Conservation (phyloP, 2,113 vertebrate genomes). For the Trochalopteron elliotii region DNA sequence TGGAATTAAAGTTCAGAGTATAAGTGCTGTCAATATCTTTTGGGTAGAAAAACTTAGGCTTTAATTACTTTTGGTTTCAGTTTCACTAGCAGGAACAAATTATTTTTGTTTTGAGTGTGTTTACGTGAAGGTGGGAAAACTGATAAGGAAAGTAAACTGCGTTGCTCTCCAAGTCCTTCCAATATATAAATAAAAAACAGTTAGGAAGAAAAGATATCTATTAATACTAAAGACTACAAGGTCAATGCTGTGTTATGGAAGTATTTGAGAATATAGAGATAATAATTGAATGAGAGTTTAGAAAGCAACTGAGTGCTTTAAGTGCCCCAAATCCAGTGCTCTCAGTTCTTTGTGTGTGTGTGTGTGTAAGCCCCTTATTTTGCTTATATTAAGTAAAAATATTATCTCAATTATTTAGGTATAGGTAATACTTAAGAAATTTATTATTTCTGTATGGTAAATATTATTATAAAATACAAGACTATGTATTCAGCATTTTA, state of each 20-base stretch:
- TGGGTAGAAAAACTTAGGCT: neutral
- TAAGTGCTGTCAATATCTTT: neutral
- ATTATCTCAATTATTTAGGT: neutral
- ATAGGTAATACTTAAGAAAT: neutral
- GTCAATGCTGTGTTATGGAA: neutral
- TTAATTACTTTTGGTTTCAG: constrained; percentile 51
- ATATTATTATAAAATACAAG: neutral
- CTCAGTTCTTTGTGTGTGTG: neutral
- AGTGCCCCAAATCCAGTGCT: neutral
- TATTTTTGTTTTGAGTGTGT: constrained; percentile 35
- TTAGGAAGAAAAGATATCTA: neutral
- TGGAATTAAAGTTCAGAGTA: neutral
- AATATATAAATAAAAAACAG: neutral
- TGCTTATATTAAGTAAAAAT: neutral
- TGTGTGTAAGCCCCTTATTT: neutral
- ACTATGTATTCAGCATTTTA: neutral
- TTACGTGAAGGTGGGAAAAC: constrained; percentile 47
- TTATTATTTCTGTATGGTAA: neutral
- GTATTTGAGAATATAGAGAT: neutral
- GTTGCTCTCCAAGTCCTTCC: neutral
- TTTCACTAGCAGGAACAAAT: neutral
- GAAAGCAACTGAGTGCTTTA: neutral
- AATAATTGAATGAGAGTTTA: neutral
- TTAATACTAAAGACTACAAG: neutral
- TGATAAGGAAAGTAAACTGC: constrained; percentile 36